These are phyloP conservation scores for Coregonus clupeaformis DNA, from an alignment of 2,113 vertebrate genomes.

Conservation along the genomic window DNA sequence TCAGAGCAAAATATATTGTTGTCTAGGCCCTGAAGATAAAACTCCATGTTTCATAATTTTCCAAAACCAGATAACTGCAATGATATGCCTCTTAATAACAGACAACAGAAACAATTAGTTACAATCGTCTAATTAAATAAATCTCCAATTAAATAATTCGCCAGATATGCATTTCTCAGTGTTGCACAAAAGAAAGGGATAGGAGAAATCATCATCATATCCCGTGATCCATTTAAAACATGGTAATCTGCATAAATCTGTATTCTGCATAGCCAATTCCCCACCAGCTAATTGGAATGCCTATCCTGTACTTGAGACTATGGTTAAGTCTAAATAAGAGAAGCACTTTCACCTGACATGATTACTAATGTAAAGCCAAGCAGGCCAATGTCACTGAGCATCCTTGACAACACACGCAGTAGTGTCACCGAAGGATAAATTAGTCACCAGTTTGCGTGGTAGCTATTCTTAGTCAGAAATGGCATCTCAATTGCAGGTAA, in stretches of 20 bases:
- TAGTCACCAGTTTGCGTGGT: constrained; percentile 33
- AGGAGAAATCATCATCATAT: constrained; percentile 33
- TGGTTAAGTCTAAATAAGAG: constrained; percentile 61
- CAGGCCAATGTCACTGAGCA: constrained; percentile 56
- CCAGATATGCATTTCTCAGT: constrained; percentile 40
- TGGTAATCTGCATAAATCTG: constrained; percentile 65
- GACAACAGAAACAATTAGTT: background rate
- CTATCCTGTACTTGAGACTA: constrained; percentile 61
- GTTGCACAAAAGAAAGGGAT: constrained; percentile 15
- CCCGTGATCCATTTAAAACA: constrained; percentile 58
- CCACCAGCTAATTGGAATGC: constrained; percentile 63
- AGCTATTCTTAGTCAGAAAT: constrained; percentile 35
- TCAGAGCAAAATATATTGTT: too few relatives aligned
- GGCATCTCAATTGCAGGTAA: constrained; percentile 33
- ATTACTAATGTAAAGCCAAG: constrained; percentile 55
- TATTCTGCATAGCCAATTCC: constrained; percentile 53
- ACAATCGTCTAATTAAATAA: background rate
- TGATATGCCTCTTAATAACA: background rate
- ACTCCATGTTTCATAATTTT: too few relatives aligned
- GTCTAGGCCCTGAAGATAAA: too few relatives aligned
- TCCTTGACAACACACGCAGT: constrained; percentile 18
- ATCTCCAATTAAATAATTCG: background rate
- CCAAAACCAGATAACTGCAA: too few relatives aligned
- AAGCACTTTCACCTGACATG: constrained; percentile 66
- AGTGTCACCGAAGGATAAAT: constrained; percentile 37